Evolutionary conservation across 2,888 invertebrate genomes (phyloP).

Genomic region (Drosophila multiciliata): DNA sequence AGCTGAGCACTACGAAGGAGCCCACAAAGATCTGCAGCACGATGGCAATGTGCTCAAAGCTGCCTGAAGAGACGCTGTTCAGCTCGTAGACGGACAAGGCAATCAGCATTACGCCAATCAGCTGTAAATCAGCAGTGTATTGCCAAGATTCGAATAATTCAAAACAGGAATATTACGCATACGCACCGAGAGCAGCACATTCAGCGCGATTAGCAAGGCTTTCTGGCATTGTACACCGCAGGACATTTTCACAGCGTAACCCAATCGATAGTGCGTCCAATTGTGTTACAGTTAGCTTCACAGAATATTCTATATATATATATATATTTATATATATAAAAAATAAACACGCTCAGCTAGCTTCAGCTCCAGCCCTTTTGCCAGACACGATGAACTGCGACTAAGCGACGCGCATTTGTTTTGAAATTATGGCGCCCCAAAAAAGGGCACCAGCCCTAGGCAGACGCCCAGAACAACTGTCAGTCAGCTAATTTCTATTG

Average conservation of each 20-base stretch:
- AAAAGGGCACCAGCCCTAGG: constrained; percentile 39
- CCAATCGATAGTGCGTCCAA: constrained; percentile 66
- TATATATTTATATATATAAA: neutral
- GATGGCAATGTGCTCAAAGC: constrained; percentile 79
- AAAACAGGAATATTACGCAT: constrained; percentile 52
- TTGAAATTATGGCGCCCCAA: constrained; percentile 70
- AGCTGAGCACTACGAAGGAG: constrained; percentile 90
- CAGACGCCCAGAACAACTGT: constrained; percentile 29
- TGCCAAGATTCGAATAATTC: neutral
- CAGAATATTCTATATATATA: constrained; percentile 5
- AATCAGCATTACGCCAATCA: constrained; percentile 78
- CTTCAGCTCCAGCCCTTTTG: constrained; percentile 63
- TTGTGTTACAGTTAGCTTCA: constrained; percentile 31
- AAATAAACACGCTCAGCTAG: constrained; percentile 18
- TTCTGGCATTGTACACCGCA: constrained; percentile 75
- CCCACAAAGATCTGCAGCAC: constrained; percentile 88
- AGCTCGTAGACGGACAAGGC: constrained; percentile 80
- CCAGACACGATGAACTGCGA: constrained; percentile 67
- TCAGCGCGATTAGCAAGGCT: constrained; percentile 74
- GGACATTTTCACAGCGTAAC: constrained; percentile 62
- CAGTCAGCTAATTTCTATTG: constrained; percentile 30
- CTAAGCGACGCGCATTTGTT: constrained; percentile 67
- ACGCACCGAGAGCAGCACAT: constrained; percentile 81
- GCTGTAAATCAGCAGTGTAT: constrained; percentile 42
- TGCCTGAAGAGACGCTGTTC: constrained; percentile 80